Base-by-base conservation (phyloP, 1,140 invertebrate species). In the Zaprionus nigranus region DNA sequence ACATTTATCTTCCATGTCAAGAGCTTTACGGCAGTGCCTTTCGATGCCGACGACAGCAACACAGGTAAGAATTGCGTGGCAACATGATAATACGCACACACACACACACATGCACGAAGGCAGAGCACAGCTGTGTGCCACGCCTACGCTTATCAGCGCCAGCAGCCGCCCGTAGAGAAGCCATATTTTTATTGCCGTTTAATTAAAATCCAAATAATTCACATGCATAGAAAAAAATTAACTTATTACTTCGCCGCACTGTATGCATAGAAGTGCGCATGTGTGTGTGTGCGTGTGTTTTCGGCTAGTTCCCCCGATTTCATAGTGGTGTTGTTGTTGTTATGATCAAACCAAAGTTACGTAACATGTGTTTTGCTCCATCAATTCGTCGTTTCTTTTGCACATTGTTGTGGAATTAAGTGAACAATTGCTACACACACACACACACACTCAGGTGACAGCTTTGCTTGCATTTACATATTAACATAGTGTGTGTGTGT, bases 281-380 rank as follows among this genome's bases (percentile, higher is more conserved):
- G n/a, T 53, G 30, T 30, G 15, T 53, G 34, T 58, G 24, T 43
- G 12, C 36, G 59, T 30, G 57, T 62, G 58, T 61, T 26, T 70
- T 34, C 26, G 15, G 26, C 59, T 17, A 28, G n/a, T 58, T 66
- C 40, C 40, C 40, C 40, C 7, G 0, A 9, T 9, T 20, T 46
- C n/a, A 46, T 46, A 3, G 30, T 17, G n/a, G n/a, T 79, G 46
- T 64, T 62, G 49, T 63, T 28, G 38, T 54, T 76, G 49, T 75
- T 63, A 38, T 68, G 51, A 58, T 68, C 71, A 58, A 59, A 60
- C 24, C 61, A 63, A 46, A 53, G 51, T 90, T 88, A 73, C 85
- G 85, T 90, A 88, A 88, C 85, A 85, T 69, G 84, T 80, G 84
- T 73, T 72, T 74, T 38, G 40, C 34, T 58, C 75, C 78, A 66